phyloP scores from a whole-genome alignment of 2,113 vertebrate species.

The Xenopus tropicalis region DNA sequence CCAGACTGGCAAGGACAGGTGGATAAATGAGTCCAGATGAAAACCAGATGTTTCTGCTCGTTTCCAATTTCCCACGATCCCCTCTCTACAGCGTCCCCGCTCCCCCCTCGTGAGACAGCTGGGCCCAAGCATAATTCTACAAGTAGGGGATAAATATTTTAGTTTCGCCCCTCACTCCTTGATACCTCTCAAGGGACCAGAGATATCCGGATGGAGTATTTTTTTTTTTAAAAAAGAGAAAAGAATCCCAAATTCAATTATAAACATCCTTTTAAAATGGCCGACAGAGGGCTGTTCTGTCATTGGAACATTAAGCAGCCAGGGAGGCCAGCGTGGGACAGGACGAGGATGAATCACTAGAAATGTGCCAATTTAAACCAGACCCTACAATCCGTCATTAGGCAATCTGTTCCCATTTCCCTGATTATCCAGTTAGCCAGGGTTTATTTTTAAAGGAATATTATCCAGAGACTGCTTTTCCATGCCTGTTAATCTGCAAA shows the following conservation, averaged over 20 bases:
- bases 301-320: neutral
- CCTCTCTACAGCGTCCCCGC: neutral
- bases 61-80: slow-evolving; percentile 32
- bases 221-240: neutral
- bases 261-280: neutral
- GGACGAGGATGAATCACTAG: neutral
- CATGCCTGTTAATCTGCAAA: too few species aligned
- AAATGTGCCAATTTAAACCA: neutral
- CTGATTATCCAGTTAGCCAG: too few species aligned
- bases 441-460: too few species aligned
- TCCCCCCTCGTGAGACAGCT: slow-evolving; percentile 41
- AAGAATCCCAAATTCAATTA: neutral
- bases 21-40: slow-evolving; percentile 37
- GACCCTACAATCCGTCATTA: neutral
- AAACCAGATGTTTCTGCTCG: slow-evolving; percentile 36
- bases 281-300: neutral
- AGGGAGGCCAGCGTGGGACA: neutral
- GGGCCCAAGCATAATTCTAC: slow-evolving; percentile 9
- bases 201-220: slow-evolving; percentile 3
- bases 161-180: slow-evolving; percentile 18
- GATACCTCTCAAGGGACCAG: slow-evolving; percentile 4
- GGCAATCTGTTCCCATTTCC: neutral
- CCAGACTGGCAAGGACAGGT: slow-evolving; percentile 37
- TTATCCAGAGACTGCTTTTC: too few species aligned
- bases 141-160: slow-evolving; percentile 39